Evolutionary conservation across 1,140 invertebrate species (phyloP), one percentile per base, ranked within the genome.

Genomic region (Archivesica marissinica): DNA sequence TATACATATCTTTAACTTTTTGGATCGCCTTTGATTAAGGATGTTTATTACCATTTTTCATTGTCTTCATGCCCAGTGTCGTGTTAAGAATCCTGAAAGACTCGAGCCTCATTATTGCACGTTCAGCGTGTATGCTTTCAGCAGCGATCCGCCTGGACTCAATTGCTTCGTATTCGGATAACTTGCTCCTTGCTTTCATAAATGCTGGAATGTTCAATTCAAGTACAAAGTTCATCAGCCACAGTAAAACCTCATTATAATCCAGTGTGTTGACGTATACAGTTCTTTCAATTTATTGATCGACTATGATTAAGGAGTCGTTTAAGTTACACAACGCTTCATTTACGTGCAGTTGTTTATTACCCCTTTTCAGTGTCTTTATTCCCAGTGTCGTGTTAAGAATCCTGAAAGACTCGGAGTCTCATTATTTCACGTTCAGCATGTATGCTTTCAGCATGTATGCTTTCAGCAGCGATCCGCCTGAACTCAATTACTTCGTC

Each of bases 111-210:
- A 84, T 87, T 39, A 91, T 91, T 15, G 85, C 89, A 41, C 89
- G 64, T 87, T 91, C 90, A 9, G 91, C 91, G 85, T 92, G 90
- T 33, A 92, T 92, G 33, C 91, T 33, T 28, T 88, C 85, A 23
- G 70, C 35, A 41, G 87, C 89, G 13, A 92, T 90, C 59, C 83
- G 44, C 59, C 89, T 70, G 15, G 91, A 88, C 47, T 87, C 66
- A 68, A 79, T 84, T 6, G 87, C 47, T 56, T 91, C 88, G 2
- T 76, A 23, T 41, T 70, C 33, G 47, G n/a, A 41, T 23, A 90
- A 54, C 74, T 90, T 87, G 9, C 25, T 39, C 28, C 76, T 72
- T 9, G 85, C 88, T 68, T 83, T 84, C 52, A 75, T 87, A 64
- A 87, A 90, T 52, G 87, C 74, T n/a, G 89, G 88, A 13, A 88